phyloP scores from a whole-genome alignment of 1,140 invertebrate species.

The Amyelois transitella region DNA sequence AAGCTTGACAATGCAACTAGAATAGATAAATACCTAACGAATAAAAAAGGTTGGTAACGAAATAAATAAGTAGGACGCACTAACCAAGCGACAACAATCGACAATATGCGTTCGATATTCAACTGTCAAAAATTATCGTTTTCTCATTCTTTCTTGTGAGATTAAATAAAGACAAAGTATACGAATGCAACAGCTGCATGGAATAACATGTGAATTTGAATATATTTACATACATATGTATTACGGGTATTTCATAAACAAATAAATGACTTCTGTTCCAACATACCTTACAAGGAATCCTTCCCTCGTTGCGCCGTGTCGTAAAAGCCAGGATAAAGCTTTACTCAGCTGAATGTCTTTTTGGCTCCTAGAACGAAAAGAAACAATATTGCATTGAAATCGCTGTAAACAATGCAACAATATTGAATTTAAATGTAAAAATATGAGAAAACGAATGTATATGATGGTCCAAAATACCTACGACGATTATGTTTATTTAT shows the following conservation, averaged over 20 bases:
- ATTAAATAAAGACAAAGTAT: neutral
- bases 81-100: neutral
- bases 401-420: neutral
- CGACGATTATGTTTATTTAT: too few species aligned
- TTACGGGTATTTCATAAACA: neutral
- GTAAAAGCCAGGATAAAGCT: slow-evolving; percentile 80
- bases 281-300: slow-evolving; percentile 59
- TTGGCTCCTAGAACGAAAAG: slow-evolving; percentile 38
- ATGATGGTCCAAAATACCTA: too few species aligned
- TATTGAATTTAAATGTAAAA: too few species aligned
- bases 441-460: too few species aligned
- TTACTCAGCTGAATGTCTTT: slow-evolving; percentile 79
- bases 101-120: neutral
- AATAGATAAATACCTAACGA: too few species aligned
- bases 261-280: neutral
- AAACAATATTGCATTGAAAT: neutral
- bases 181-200: neutral
- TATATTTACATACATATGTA: too few species aligned
- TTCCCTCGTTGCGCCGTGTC: slow-evolving; percentile 81
- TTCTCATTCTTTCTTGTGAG: neutral
- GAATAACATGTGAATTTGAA: neutral
- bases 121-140: neutral
- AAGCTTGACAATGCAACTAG: too few species aligned
- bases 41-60: too few species aligned
- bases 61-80: neutral